Conservation (phyloP, 2,113 vertebrate species). For the Phalacrocorax pelagicus region DNA sequence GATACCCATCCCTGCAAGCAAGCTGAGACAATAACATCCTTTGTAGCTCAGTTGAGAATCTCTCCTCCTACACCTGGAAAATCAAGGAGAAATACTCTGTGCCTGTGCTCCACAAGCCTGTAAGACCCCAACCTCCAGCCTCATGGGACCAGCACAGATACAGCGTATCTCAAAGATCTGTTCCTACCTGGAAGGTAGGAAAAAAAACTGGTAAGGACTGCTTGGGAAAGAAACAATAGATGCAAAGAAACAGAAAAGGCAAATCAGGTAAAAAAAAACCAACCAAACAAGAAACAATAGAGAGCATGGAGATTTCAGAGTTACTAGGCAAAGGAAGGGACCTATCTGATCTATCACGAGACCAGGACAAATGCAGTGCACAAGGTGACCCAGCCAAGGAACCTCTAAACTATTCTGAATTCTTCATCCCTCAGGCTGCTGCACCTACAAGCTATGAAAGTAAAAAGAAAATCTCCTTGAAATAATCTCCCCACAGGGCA, state of each 20-base stretch:
- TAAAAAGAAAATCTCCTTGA: neutral
- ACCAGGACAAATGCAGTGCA: neutral
- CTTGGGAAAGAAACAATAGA: neutral
- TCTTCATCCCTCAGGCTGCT: neutral
- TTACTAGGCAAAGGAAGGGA: neutral
- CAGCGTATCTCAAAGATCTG: neutral
- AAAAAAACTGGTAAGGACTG: neutral
- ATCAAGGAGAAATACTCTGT: neutral
- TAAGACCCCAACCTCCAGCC: neutral
- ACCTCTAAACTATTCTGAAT: neutral
- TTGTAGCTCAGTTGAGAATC: neutral
- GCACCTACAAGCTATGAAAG: rapidly evolving
- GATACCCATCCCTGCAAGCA: neutral
- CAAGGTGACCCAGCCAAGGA: neutral
- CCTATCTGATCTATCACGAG: neutral
- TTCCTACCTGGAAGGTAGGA: neutral
- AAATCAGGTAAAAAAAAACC: neutral
- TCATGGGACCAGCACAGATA: neutral
- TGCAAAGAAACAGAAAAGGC: neutral
- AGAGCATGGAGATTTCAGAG: neutral
- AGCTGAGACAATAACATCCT: neutral
- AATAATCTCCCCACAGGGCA: neutral
- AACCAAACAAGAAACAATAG: neutral
- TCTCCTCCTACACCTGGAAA: neutral
- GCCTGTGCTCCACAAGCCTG: neutral